Conservation (phyloP, 1,140 invertebrate species). For the Trissolcus basalis region DNA sequence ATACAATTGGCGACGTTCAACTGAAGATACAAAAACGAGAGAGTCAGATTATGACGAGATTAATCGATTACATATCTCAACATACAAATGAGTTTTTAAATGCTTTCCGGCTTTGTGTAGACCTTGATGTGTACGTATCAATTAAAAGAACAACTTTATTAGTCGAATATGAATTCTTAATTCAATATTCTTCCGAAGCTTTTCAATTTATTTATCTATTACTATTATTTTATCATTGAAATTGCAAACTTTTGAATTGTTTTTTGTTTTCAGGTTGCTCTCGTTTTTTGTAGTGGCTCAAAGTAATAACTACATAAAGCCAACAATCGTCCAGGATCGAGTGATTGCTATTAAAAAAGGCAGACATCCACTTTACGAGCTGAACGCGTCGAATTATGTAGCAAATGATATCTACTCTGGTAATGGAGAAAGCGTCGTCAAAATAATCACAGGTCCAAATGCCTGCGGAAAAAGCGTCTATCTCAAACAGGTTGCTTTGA, state of each 20-base stretch:
- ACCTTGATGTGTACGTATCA: conserved; percentile 83
- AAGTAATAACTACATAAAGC: conserved; percentile 84
- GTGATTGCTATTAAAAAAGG: conserved; percentile 83
- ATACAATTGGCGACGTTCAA: conserved; percentile 84
- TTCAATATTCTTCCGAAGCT: neutral
- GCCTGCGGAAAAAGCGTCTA: conserved; percentile 95
- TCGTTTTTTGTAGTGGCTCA: conserved; percentile 82
- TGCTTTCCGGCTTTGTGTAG: conserved; percentile 80
- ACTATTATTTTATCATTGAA: neutral
- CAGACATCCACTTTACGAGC: conserved; percentile 87
- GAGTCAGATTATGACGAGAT: conserved; percentile 82
- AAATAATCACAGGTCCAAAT: conserved; percentile 92
- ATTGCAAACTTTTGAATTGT: neutral
- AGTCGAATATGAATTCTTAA: neutral
- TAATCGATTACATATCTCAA: conserved; percentile 81
- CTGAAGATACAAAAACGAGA: conserved; percentile 86
- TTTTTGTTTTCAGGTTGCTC: conserved; percentile 79
- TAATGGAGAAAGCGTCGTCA: conserved; percentile 78
- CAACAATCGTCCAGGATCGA: conserved; percentile 78
- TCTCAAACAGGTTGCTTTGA: conserved; percentile 87
- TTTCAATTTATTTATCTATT: too few species aligned
- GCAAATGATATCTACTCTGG: conserved; percentile 83
- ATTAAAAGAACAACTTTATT: conserved; percentile 1
- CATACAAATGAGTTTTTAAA: conserved; percentile 79
- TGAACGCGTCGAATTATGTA: conserved; percentile 81